Evolutionary conservation across 2,797 vertebrate genomes (phyloP).

Genomic region (Anabacerthia variegaticeps): DNA sequence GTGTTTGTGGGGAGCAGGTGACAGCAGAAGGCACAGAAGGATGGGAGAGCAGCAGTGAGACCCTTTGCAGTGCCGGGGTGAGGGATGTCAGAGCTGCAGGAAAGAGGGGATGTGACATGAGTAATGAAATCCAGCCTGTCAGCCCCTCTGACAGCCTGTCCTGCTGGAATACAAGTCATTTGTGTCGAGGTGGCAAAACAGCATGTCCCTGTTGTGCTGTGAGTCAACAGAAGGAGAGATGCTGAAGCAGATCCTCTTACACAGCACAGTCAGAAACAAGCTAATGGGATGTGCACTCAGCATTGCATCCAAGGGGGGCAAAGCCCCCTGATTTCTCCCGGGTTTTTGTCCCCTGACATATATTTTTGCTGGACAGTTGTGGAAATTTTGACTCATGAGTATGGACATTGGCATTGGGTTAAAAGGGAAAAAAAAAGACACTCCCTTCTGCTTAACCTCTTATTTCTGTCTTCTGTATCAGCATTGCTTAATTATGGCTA

Average conservation of each 20-base stretch:
- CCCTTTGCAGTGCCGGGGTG: fast-evolving
- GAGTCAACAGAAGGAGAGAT: not conserved
- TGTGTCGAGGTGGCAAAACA: not conserved
- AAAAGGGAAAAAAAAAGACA: not conserved
- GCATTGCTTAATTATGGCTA: not conserved
- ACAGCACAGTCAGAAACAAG: not conserved
- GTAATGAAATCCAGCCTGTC: not conserved
- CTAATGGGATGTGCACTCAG: not conserved
- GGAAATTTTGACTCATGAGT: not conserved
- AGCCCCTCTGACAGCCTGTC: not conserved
- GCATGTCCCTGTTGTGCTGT: not conserved
- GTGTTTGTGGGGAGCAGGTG: not conserved
- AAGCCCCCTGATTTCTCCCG: not conserved
- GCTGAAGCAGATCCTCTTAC: not conserved
- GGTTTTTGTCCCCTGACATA: not conserved
- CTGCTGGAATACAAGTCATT: not conserved
- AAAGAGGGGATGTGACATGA: not conserved
- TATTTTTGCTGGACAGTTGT: not conserved
- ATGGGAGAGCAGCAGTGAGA: not conserved
- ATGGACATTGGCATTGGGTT: not conserved
- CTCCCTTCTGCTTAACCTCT: not conserved
- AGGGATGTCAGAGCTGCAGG: not conserved
- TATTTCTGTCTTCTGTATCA: not conserved
- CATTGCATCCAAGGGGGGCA: not conserved
- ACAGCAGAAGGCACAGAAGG: not conserved